Conservation (phyloP, 2,797 vertebrate genomes). For the Selene dorsalis region DNA sequence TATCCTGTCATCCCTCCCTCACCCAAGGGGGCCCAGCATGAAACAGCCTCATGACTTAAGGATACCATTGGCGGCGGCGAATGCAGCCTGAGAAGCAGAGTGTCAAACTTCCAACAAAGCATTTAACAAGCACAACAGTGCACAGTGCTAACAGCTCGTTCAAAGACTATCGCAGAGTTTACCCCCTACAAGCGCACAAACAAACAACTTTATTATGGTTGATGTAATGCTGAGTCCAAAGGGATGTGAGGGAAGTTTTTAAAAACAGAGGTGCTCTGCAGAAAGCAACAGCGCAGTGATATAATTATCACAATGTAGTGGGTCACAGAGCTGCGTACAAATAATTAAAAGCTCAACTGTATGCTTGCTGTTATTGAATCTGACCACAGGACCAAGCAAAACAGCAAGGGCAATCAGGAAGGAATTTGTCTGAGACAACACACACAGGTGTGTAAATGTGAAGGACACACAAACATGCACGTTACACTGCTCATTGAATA, state of each 20-base stretch:
- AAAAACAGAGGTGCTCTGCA: slow-evolving; percentile 12
- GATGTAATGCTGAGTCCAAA: slow-evolving; percentile 60
- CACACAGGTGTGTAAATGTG: slow-evolving; percentile 27
- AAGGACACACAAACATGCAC: slow-evolving; percentile 41
- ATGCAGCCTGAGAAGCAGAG: slow-evolving; percentile 68
- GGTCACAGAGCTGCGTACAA: slow-evolving; percentile 37
- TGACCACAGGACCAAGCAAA: slow-evolving; percentile 15
- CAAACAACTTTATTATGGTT: slow-evolving; percentile 70
- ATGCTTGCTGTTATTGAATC: slow-evolving; percentile 15
- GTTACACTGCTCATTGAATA: slow-evolving; percentile 39
- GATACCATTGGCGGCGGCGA: slow-evolving; percentile 58
- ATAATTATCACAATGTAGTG: slow-evolving; percentile 43
- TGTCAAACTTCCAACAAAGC: slow-evolving; percentile 78
- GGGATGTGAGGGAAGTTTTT: slow-evolving; percentile 37
- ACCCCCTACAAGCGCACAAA: slow-evolving; percentile 67
- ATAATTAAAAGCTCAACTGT: slow-evolving; percentile 59
- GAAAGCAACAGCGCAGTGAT: slow-evolving; percentile 37
- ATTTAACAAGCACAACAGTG: slow-evolving; percentile 78
- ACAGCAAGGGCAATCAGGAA: slow-evolving; percentile 19
- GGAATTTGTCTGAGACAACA: slow-evolving; percentile 13
- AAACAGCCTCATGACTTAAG: slow-evolving; percentile 78
- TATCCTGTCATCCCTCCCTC: slow-evolving; percentile 74
- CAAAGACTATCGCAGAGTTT: slow-evolving; percentile 66
- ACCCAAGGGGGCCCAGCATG: slow-evolving; percentile 73
- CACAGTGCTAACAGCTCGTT: slow-evolving; percentile 68